Conservation (phyloP, 2,113 vertebrate genomes). For the Leptocoma aspasia region DNA sequence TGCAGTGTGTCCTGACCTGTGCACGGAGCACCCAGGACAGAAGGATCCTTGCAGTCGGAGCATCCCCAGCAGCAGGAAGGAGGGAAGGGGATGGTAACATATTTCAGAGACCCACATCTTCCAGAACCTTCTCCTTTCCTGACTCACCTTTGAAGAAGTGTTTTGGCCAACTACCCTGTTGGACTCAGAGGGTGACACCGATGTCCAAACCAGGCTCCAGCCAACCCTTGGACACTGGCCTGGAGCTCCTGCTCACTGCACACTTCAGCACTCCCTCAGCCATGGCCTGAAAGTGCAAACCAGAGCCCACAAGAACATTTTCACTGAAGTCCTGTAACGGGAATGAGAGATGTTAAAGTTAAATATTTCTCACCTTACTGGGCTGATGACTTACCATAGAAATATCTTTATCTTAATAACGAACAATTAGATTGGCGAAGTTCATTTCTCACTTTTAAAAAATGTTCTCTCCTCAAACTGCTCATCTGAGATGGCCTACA, state of each 20-base stretch:
- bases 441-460: neutral
- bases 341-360: neutral
- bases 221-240: rapidly evolving
- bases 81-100: neutral
- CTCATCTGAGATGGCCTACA: neutral
- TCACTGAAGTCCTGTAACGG: neutral
- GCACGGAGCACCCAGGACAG: neutral
- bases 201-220: neutral
- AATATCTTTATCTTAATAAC: neutral
- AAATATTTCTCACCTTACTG: neutral
- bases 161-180: rapidly evolving
- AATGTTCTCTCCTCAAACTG: neutral
- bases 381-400: neutral
- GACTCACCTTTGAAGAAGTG: neutral
- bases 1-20: neutral
- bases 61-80: neutral
- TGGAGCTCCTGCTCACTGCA: neutral
- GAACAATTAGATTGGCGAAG: neutral
- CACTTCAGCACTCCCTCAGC: neutral
- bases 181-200: neutral
- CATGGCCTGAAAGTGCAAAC: rapidly evolving
- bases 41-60: neutral
- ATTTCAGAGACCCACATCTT: neutral
- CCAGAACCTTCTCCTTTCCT: neutral
- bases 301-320: neutral